Evolutionary conservation across 2,888 invertebrate species (phyloP).

Genomic region (Caenorhabditis uteleia): DNA sequence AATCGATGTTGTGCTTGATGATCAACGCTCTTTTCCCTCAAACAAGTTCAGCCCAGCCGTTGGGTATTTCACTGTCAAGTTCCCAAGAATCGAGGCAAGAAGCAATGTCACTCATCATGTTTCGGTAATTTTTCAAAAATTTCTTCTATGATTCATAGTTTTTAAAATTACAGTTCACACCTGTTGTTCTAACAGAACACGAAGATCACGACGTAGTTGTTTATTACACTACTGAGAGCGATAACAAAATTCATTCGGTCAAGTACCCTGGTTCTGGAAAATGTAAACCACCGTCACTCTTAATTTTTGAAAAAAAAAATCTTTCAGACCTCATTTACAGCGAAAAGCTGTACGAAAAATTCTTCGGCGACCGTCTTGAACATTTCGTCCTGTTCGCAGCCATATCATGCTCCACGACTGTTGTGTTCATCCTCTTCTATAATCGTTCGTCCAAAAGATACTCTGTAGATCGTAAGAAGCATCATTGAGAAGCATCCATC

Average conservation of each 20-base stretch:
- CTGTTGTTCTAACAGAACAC: not conserved
- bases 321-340: no score
- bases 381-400: slow-evolving; percentile 8
- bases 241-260: not conserved
- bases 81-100: slow-evolving; percentile 8
- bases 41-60: slow-evolving; percentile 11
- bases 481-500: no score
- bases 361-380: not conserved
- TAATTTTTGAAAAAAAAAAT: no score
- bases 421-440: slow-evolving; percentile 8
- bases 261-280: not conserved
- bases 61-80: slow-evolving; percentile 2
- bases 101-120: slow-evolving; percentile 12
- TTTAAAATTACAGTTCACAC: not conserved
- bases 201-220: not conserved
- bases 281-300: no score
- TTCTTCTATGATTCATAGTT: no score
- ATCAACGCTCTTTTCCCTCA: slow-evolving; percentile 20
- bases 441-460: no score
- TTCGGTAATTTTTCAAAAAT: slow-evolving; percentile 6
- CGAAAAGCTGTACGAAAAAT: not conserved
- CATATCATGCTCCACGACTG: slow-evolving; percentile 6
- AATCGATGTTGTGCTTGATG: slow-evolving; percentile 19
- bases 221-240: not conserved
- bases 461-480: no score